Evolutionary conservation across 2,113 vertebrate genomes (phyloP).

Genomic region (Prochilodus magdalenae): DNA sequence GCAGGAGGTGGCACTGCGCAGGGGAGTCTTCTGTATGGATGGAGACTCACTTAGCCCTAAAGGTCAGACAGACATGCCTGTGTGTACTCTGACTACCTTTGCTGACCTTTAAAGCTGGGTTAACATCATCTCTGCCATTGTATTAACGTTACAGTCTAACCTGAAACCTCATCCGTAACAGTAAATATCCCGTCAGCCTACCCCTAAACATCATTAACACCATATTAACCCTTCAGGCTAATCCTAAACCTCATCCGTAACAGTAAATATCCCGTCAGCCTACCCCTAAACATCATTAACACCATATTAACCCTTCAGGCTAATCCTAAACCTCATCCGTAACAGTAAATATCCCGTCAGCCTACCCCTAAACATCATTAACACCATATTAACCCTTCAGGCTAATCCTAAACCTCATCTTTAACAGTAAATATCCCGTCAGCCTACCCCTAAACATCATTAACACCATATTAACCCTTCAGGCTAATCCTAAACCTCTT

Average conservation of each 20-base stretch:
- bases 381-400: neutral
- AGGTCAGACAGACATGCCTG: conserved; percentile 72
- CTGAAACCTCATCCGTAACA: too few relatives aligned
- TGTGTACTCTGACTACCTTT: neutral
- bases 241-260: neutral
- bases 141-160: too few relatives aligned
- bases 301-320: neutral
- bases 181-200: neutral
- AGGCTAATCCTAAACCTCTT: neutral
- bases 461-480: neutral
- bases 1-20: conserved; percentile 91
- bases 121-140: too few relatives aligned
- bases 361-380: neutral
- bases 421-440: neutral
- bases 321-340: neutral
- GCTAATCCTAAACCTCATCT: neutral
- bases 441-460: neutral
- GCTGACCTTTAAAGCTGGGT: too few relatives aligned
- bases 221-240: neutral
- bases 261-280: neutral
- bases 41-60: conserved; percentile 88
- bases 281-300: neutral
- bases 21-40: conserved; percentile 87
- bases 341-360: neutral
- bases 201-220: neutral